Evolutionary conservation across 2,113 vertebrate genomes (phyloP).

Genomic region (Columbina picui): DNA sequence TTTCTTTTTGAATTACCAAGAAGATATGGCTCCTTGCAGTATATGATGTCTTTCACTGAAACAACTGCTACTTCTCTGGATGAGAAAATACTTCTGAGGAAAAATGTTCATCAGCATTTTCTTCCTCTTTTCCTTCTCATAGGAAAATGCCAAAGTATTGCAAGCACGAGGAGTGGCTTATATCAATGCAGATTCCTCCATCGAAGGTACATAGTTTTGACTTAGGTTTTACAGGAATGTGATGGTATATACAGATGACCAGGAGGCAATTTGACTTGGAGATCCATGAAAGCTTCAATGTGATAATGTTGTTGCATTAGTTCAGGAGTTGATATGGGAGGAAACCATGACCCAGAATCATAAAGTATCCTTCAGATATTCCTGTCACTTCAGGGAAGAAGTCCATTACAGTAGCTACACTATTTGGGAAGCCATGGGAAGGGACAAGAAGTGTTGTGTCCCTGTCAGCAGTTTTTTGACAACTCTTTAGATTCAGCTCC

Average conservation of each 20-base stretch:
- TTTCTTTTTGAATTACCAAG: neutral
- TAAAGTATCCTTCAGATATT: neutral
- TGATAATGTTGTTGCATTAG: neutral
- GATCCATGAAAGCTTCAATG: neutral
- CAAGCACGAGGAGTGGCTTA: constrained; percentile 92
- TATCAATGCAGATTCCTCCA: constrained; percentile 93
- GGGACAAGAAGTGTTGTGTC: neutral
- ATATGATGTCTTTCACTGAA: neutral
- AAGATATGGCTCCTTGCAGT: neutral
- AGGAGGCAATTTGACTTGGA: neutral
- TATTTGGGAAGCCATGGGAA: neutral
- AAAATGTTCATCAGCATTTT: neutral
- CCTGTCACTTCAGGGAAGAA: neutral
- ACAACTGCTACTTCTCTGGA: neutral
- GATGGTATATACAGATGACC: neutral
- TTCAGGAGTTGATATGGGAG: neutral
- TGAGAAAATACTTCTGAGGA: neutral
- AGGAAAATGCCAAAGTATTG: constrained; percentile 93
- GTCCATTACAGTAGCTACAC: neutral
- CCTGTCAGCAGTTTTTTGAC: neutral
- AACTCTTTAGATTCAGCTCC: neutral
- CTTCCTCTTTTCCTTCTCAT: neutral
- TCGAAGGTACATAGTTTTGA: constrained; percentile 83
- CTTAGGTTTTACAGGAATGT: neutral
- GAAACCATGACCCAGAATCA: neutral